Conservation (phyloP, 2,113 vertebrate species). For the Micronycteris hirsuta region DNA sequence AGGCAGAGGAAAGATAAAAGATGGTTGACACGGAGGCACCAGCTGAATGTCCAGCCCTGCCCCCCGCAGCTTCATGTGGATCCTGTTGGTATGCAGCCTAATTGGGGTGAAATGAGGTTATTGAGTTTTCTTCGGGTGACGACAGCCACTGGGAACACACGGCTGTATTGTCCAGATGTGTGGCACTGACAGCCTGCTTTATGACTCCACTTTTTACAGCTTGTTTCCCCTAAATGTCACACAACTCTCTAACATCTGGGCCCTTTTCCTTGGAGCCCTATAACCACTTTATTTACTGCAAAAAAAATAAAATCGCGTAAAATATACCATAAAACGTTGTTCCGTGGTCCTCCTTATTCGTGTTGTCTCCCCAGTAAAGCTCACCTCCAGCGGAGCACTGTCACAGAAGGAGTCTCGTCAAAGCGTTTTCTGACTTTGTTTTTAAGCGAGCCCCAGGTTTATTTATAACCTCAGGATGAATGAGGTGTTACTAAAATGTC, state of each 20-base stretch:
- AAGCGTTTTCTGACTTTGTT: slow-evolving; percentile 78
- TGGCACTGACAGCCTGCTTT: slow-evolving; percentile 85
- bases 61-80: slow-evolving; percentile 61
- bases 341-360: slow-evolving; percentile 76
- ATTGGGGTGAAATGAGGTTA: slow-evolving; percentile 87
- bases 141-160: slow-evolving; percentile 82
- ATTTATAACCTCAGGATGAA: slow-evolving; percentile 81
- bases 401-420: slow-evolving; percentile 70
- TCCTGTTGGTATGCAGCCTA: slow-evolving; percentile 80
- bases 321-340: slow-evolving; percentile 78
- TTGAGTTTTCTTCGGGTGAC: slow-evolving; percentile 82
- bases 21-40: slow-evolving; percentile 48
- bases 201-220: slow-evolving; percentile 84
- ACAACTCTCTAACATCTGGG: slow-evolving; percentile 86
- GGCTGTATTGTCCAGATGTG: slow-evolving; percentile 87
- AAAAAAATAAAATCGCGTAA: slow-evolving; percentile 83
- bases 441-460: slow-evolving; percentile 78
- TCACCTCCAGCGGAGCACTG: slow-evolving; percentile 71
- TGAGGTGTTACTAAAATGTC: slow-evolving; percentile 82
- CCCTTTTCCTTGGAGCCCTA: slow-evolving; percentile 81
- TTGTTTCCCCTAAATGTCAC: slow-evolving; percentile 87
- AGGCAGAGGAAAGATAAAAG: slow-evolving; percentile 74
- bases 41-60: neutral
- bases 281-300: slow-evolving; percentile 84
- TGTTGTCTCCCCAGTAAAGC: slow-evolving; percentile 76